These are phyloP conservation scores for Oxyura jamaicensis DNA, from an alignment of 2,113 vertebrate genomes.

Conservation along the genomic window DNA sequence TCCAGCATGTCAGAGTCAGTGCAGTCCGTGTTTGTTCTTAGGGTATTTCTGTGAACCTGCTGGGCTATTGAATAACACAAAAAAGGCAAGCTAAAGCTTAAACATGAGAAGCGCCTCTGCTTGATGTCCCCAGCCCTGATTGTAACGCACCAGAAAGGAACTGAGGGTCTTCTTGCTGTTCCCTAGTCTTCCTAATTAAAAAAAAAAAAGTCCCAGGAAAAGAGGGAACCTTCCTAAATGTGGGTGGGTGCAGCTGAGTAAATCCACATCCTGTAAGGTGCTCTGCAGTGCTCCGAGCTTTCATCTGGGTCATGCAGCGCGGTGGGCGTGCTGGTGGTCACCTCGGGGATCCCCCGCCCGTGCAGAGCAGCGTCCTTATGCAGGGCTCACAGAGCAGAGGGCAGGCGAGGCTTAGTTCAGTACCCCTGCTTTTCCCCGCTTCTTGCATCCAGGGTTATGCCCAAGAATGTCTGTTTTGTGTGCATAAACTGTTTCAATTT, in stretches of 20 bases:
- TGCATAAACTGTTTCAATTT: constrained; percentile 75
- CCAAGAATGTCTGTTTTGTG: not conserved
- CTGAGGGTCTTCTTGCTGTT: not conserved
- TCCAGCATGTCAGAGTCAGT: not conserved
- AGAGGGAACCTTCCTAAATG: not conserved
- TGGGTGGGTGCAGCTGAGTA: not conserved
- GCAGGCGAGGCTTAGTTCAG: not conserved
- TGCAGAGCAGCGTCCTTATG: not conserved
- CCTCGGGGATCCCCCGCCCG: not conserved
- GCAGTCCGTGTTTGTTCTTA: not conserved
- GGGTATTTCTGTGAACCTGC: not conserved
- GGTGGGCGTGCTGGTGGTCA: not conserved
- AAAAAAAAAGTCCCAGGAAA: not conserved
- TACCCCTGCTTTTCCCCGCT: not conserved
- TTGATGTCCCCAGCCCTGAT: not conserved
- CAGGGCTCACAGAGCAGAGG: not conserved
- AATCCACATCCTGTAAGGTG: not conserved
- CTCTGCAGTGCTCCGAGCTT: not conserved
- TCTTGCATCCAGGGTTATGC: not conserved
- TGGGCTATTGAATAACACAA: not conserved
- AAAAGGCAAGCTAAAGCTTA: not conserved
- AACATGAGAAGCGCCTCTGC: not conserved
- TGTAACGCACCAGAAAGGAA: not conserved
- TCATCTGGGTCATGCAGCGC: fast-evolving
- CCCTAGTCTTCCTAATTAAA: not conserved